Evolutionary conservation across 2,113 vertebrate genomes (phyloP).

Genomic region (Microcebus lehilahytsara): DNA sequence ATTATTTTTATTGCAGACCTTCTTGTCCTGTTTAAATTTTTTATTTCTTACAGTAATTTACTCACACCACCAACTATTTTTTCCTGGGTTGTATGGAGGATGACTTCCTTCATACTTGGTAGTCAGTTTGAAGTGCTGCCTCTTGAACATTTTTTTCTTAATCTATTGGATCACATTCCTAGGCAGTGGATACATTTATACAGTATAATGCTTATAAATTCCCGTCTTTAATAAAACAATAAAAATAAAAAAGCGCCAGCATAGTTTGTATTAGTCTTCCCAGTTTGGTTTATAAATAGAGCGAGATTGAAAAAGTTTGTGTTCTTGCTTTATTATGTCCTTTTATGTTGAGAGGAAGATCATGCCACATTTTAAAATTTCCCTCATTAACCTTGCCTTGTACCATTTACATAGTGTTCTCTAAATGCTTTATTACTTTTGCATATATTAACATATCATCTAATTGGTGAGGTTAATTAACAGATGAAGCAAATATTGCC

Average conservation of each 20-base stretch:
- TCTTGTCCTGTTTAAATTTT: background rate
- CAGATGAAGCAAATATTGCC: background rate
- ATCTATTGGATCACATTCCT: background rate
- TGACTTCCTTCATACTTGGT: background rate
- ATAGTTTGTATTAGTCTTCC: background rate
- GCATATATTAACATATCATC: background rate
- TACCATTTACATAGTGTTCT: background rate
- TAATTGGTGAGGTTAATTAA: background rate
- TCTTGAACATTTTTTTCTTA: slow-evolving; percentile 1
- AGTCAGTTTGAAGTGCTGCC: background rate
- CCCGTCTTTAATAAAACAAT: background rate
- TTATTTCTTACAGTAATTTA: background rate
- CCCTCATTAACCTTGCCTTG: background rate
- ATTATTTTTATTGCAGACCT: background rate
- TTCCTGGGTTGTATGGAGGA: background rate
- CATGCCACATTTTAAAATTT: background rate
- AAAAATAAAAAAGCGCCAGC: too few species aligned
- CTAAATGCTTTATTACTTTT: background rate
- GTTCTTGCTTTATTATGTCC: background rate
- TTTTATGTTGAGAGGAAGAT: slow-evolving; percentile 2
- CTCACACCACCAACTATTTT: background rate
- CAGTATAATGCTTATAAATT: background rate
- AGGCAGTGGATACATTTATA: background rate
- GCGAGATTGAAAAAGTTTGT: background rate
- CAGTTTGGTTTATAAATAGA: background rate